Base-by-base conservation (phyloP, 37 sponge, comb jelly and placozoan genomes). In the Aphrocallistes beatrix region DNA sequence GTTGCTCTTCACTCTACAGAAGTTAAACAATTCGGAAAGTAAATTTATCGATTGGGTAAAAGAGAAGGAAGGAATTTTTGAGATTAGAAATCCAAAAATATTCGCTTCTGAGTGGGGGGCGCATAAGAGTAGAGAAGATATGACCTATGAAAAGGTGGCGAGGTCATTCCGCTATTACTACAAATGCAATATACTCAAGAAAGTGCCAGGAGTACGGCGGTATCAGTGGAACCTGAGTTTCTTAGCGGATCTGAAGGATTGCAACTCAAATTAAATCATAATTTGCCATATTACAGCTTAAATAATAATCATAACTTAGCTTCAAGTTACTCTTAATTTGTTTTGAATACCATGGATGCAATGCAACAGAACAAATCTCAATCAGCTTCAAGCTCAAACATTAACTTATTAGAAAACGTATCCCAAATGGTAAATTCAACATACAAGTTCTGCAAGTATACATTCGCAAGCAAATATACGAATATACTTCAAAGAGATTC, bases 71-170 rank as follows among this genome's bases (percentile, higher is more conserved):
- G 75, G 75, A 13, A 30, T 60, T 6, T 60, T 60, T 30, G 75
- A 60, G n/a, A 60, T 60, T 6, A 60, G 75, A 60, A 60, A 30
- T 13, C 75, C 25, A 60, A 8, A 19, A 25, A 60, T 25, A 13
- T 60, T 60, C 75, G 75, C 75, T 3, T 25, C 28, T 25, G 75
- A 60, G 34, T 60, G 75, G 75, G 75, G 75, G 21, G 75, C 8
- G 34, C 75, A 60, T 60, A 60, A 60, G n/a, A 30, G n/a, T 3
- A 60, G 21, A 30, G n/a, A 60, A 28, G 75, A 60, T 19, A 60
- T 60, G 75, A 60, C 75, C 8, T 60, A 60, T 30, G 75, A 60
- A 60, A 60, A 60, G 75, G 21, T 60, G 34, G 75, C 75, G 34
- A 3, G 75, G 17, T 60, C 75, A 1, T 60, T 60, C 3, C 25